These are phyloP conservation scores for Rotaria sp. DNA, from an alignment of 2,888 invertebrate genomes.

Conservation along the genomic window DNA sequence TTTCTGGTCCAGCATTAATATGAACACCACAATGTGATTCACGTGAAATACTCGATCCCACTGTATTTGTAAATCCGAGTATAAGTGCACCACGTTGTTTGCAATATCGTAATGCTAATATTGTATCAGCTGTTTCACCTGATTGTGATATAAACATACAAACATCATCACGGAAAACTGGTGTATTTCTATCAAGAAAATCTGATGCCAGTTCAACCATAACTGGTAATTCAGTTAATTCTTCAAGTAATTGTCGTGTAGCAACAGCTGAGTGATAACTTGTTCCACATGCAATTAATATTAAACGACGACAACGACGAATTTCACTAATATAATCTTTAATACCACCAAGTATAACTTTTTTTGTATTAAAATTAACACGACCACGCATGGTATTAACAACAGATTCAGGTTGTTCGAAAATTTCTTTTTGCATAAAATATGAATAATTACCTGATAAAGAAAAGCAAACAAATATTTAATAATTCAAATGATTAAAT, in stretches of 20 bases:
- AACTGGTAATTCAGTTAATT: conserved; percentile 92
- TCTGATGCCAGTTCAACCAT: conserved; percentile 98
- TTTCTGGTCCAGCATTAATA: conserved; percentile 98
- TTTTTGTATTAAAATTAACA: conserved; percentile 76
- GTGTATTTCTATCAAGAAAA: conserved; percentile 91
- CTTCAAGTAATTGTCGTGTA: conserved; percentile 77
- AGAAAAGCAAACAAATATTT: too few species aligned
- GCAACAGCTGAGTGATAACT: conserved; percentile 97
- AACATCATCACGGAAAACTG: conserved; percentile 97
- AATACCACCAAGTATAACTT: conserved; percentile 92
- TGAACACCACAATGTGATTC: conserved; percentile 98
- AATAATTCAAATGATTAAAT: too few species aligned
- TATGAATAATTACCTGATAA: conserved; percentile 71
- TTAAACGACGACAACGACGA: conserved; percentile 83
- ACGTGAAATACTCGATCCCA: conserved; percentile 94
- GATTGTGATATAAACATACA: conserved; percentile 99
- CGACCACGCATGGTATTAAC: conserved; percentile 98
- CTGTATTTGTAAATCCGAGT: conserved; percentile 95
- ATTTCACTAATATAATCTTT: conserved; percentile 97
- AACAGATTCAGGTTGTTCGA: conserved; percentile 97
- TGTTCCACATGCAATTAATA: conserved; percentile 96
- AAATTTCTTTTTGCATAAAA: conserved; percentile 99
- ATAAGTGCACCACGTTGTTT: conserved; percentile 92
- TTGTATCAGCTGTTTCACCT: conserved; percentile 87
- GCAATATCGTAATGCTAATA: conserved; percentile 83